These are phyloP conservation scores for Prochilodus magdalenae DNA, from an alignment of 2,113 vertebrate genomes.

Conservation along the genomic window DNA sequence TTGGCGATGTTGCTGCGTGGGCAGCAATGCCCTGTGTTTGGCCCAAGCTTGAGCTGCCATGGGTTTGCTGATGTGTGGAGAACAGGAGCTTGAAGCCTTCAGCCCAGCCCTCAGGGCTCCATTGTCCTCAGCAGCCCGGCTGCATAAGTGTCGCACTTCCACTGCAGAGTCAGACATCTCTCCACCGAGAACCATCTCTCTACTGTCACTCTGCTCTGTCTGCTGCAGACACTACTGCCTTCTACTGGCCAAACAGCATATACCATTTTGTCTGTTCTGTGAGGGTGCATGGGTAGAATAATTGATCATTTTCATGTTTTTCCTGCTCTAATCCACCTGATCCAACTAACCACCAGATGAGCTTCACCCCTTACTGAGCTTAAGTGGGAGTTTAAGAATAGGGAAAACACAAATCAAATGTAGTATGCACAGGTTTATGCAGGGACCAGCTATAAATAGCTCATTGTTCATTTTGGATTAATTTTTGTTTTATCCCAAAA, in stretches of 20 bases:
- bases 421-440: not conserved
- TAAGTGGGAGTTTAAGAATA: not conserved
- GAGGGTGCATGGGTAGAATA: not conserved
- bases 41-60: not conserved
- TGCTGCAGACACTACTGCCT: slow-evolving; percentile 71
- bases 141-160: slow-evolving; percentile 79
- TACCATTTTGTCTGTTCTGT: not conserved
- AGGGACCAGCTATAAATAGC: not conserved
- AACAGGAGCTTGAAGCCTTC: slow-evolving; percentile 39
- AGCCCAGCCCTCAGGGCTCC: slow-evolving; percentile 54
- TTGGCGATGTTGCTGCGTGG: slow-evolving; percentile 11
- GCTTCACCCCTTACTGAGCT: not conserved
- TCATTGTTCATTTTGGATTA: no score
- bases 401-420: not conserved
- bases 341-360: not conserved
- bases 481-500: no score
- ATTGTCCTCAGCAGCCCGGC: slow-evolving; percentile 68
- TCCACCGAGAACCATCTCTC: slow-evolving; percentile 67
- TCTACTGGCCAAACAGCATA: slow-evolving; percentile 64
- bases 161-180: slow-evolving; percentile 76
- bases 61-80: slow-evolving; percentile 48
- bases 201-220: slow-evolving; percentile 68
- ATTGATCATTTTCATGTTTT: not conserved
- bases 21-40: not conserved
- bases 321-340: not conserved